Evolutionary conservation across 2,888 invertebrate species (phyloP).

Genomic region (Chymomyza caudatula): DNA sequence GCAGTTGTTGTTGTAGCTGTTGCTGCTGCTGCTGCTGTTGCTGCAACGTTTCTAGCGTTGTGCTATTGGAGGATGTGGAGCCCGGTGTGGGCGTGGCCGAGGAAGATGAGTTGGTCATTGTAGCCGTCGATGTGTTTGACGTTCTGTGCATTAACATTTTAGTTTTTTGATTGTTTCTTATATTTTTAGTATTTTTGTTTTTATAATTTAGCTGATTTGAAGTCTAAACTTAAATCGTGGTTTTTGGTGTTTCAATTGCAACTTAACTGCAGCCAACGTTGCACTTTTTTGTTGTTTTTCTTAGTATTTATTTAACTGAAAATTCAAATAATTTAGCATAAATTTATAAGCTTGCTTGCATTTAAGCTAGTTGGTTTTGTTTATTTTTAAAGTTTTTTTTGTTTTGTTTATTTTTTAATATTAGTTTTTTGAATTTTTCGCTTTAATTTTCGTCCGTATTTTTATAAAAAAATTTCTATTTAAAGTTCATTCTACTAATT

Average conservation of each 20-base stretch:
- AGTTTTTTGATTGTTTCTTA: slow-evolving; percentile 21
- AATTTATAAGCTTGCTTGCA: too few species aligned
- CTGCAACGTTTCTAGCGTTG: slow-evolving; percentile 62
- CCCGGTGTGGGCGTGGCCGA: slow-evolving; percentile 73
- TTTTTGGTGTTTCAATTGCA: neutral
- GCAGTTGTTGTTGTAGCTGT: slow-evolving; percentile 48
- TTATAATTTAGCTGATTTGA: slow-evolving; percentile 17
- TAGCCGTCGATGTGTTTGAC: slow-evolving; percentile 59
- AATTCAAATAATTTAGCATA: too few species aligned
- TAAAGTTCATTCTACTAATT: too few species aligned
- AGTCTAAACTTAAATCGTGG: neutral
- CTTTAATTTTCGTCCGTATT: too few species aligned
- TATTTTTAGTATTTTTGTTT: slow-evolving; percentile 2
- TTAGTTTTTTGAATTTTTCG: too few species aligned
- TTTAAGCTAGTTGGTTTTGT: too few species aligned
- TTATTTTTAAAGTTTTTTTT: too few species aligned
- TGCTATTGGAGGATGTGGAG: slow-evolving; percentile 70
- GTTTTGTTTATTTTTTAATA: too few species aligned
- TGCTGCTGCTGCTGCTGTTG: slow-evolving; percentile 53
- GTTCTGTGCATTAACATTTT: slow-evolving; percentile 59
- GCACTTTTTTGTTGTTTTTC: too few species aligned
- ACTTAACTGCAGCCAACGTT: too few species aligned
- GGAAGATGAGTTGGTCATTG: slow-evolving; percentile 65
- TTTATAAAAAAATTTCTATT: too few species aligned
- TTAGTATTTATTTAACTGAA: too few species aligned